Evolutionary conservation across 37 sponge, comb jelly and placozoan species (phyloP), one percentile per base, ranked within the genome.

Genomic region (Lycopodina hypogea): DNA sequence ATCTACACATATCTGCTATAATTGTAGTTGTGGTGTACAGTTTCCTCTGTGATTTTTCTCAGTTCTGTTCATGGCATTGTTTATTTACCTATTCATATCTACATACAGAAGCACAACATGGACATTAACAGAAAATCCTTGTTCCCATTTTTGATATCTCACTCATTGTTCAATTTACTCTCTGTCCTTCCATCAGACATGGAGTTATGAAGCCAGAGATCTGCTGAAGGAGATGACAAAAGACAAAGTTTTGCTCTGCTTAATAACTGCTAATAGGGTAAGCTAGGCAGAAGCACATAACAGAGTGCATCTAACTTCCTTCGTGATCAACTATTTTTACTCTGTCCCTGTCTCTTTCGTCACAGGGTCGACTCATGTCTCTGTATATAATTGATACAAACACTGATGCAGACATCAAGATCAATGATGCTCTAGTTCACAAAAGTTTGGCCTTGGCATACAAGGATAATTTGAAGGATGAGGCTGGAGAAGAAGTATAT

Each of bases 341-440:
- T 42, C 19, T 42, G 22, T 14, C 45, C 6, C 26, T 40, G 12
- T 74, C 53, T 36, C 57, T 33, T 7, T 50, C 11, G 19, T 48
- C 68, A 0, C 78, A 85, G 90, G 21, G 42, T 39, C 26, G 41
- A 23, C 34, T 73, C 1, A 35, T 90, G 72, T 81, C 87, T 32
- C 33, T 86, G 51, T 81, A 74, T 68, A 37, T 90, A 39, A 82
- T 87, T 74, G 91, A 90, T 45, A 90, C 91, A 0, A 81, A 77
- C 51, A 86, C 87, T 0, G 79, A 82, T 0, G 37, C 59, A 60
- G 91, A 90, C 55, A 51, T 90, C 0, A 74, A 74, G 72, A 82
- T 90, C 65, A 83, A 77, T 42, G 87, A 90, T 32, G 45, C 32
- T 1, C 72, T 90, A 26, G 79, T 86, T 35, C 19, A 63, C 50